Base-by-base conservation (phyloP, 2,888 invertebrate species). In the Catocala fraxini region DNA sequence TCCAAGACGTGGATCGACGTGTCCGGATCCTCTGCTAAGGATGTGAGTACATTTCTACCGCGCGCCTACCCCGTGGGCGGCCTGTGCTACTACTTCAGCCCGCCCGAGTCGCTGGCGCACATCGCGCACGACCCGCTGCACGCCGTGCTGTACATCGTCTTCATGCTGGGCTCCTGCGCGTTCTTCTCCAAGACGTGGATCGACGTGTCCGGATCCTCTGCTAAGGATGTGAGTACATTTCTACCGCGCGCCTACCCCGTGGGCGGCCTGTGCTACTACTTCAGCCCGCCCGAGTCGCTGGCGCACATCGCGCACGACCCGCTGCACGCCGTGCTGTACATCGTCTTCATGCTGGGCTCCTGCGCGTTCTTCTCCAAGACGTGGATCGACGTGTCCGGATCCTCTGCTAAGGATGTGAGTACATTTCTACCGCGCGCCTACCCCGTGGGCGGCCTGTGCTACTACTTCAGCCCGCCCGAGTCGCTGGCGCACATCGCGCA, bases 181-280 rank as follows among this genome's bases (percentile, higher is more conserved):
- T 99, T 99, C 97, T 99, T 99, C 97, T 99, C 99, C 34, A 99
- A 99, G 95, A 99, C 99, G 39, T 99, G 99, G 99, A 99, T 99
- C 88, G 99, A 99, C 93, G 99, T 99, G 43, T 99, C 99, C 34
- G 99, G 99, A 69, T 99, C 99, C 63, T 99, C 99, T 41, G 99
- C 99, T 71, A 99, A 99, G 95, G 99, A 99, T 95, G 99, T 98
- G 91, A n/a, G n/a, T n/a, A n/a, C n/a, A n/a, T n/a, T n/a, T n/a
- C n/a, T n/a, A n/a, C n/a, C 99, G 3, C 95, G 99, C 59, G 99
- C 99, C 3, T 99, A 99, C 92, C 99, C 99, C 0, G 97, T 99
- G 67, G 99, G 99, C 48, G 99, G 99, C 10, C 95, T 99, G 49
- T 99, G 99, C 94, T 99, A 99, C 94, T 99, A 99, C 93, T 95